Percentiles rank a stretch among this genome's conserved stretches.
Conservation (phyloP, 2,888 invertebrate genomes). For the Parelbella ahira region DNA sequence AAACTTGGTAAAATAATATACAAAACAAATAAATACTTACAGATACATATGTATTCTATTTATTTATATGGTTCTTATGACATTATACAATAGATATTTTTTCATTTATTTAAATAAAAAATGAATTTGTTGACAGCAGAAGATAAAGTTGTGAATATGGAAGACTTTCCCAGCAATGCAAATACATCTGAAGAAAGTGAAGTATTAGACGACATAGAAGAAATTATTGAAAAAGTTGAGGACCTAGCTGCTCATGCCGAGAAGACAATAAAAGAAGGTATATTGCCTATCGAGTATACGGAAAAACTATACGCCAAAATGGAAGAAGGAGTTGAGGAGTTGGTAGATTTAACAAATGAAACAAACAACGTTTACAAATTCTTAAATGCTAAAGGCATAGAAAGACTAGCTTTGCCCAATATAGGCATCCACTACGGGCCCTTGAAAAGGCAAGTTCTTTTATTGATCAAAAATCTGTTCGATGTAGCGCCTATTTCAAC, state of each 20-base stretch:
- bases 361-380: conserved; percentile 45
- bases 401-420: conserved; percentile 43
- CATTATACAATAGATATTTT: no score
- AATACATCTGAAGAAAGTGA: not conserved
- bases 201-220: conserved; percentile 30
- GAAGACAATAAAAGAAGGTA: conserved; percentile 30
- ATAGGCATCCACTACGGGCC: conserved; percentile 36
- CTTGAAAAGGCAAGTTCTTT: conserved; percentile 42
- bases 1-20: no score
- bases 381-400: conserved; percentile 49
- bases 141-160: not conserved
- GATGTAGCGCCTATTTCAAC: conserved; percentile 45
- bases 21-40: no score
- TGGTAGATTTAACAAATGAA: conserved; percentile 41
- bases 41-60: no score
- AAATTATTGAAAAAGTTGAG: conserved; percentile 38
- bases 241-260: conserved; percentile 28
- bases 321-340: conserved; percentile 35
- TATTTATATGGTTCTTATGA: no score
- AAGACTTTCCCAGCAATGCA: not conserved
- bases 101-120: not conserved
- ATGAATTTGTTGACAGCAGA: conserved; percentile 4
- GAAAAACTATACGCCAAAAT: conserved; percentile 39
- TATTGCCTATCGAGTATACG: conserved; percentile 35
- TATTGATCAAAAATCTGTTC: conserved; percentile 47